Base-by-base conservation (phyloP, 2,888 invertebrate species). In the Epistrophe grossulariae region DNA sequence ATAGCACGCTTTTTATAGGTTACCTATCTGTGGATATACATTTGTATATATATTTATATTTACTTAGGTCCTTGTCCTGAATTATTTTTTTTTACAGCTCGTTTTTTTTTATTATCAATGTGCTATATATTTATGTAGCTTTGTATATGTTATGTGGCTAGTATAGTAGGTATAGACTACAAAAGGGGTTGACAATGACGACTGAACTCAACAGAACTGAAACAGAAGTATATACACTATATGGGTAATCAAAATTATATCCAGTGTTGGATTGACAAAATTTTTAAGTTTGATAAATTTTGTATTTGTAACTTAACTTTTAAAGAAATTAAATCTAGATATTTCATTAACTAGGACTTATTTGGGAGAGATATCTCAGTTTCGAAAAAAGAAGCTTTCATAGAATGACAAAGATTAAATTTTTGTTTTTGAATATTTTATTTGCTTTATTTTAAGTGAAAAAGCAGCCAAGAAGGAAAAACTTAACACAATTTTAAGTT, bases 11-110 rank as follows among this genome's bases (percentile, higher is more conserved):
- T 48, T 28, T 28, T 28, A 31, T n/a, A 28, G 52, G 38, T 35
- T 15, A 48, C 48, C 48, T 48, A 38, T 48, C 60, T 62, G 70
- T 57, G 55, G 62, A 71, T 73, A 31, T 55, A 76, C 60, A 68
- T 76, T 76, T 70, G n/a, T n/a, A 45, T 45, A 13, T 40, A 57
- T 60, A 66, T 76, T 80, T 80, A 64, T 79, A 74, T 82, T 78
- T 82, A 73, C 74, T 78, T 74, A 66, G 77, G 85, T 82, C 82
- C 78, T 81, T 72, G 68, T 60, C 52, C 73, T 68, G 66, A 52
- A 17, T 59, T 59, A 59, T 70, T 71, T 48, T 60, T 24, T 11
- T 60, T 48, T 79, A 72, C 31, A 60, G 59, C 70, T 60, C 52
- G 74, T 73, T 73, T 74, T 35, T 11, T 10, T 72, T 73, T 24